Conservation (phyloP, 1,140 invertebrate genomes). For the Lepidurus packardi region DNA sequence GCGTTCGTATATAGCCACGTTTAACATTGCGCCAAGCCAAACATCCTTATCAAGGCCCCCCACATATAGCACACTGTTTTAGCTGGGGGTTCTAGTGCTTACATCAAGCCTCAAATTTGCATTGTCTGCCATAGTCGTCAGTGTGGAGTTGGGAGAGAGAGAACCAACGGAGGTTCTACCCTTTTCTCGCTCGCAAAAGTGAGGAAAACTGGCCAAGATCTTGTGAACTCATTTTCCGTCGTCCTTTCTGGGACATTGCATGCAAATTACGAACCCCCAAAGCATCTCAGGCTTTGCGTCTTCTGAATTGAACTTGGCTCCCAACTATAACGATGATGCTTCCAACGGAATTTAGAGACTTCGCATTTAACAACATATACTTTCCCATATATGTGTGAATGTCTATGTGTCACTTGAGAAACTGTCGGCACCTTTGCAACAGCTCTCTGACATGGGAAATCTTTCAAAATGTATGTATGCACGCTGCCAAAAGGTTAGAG, state of each 20-base stretch:
- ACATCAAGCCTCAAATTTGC: slow-evolving; percentile 19
- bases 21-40: slow-evolving; percentile 21
- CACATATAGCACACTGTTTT: slow-evolving; percentile 2
- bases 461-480: neutral
- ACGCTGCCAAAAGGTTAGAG: neutral
- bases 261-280: neutral
- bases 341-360: neutral
- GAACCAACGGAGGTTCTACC: neutral
- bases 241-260: neutral
- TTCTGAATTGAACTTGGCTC: neutral
- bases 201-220: neutral
- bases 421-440: neutral
- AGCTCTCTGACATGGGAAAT: neutral
- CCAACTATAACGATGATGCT: too few species aligned
- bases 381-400: neutral
- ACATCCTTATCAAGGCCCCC: slow-evolving; percentile 13
- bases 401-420: neutral
- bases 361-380: neutral
- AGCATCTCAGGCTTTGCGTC: neutral
- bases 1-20: neutral
- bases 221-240: neutral
- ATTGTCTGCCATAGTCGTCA: slow-evolving; percentile 8
- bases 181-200: neutral
- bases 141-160: neutral
- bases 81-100: slow-evolving; percentile 1